Conservation (phyloP, 2,113 vertebrate species). For the human region GRCh38 chr15:97738001-97738500, state of each 20-base stretch:
- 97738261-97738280: too few relatives aligned
- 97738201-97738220: background rate
- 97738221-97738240: background rate
- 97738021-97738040: slow-evolving; percentile 28
- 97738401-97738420: rapidly evolving
- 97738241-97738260: background rate
- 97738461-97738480: background rate
- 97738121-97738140: slow-evolving; percentile 58
- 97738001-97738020: background rate
- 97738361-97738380: background rate
- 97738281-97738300: background rate
- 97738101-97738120: slow-evolving; percentile 60
- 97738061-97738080: slow-evolving; percentile 29
- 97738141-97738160: slow-evolving; percentile 50
- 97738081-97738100: background rate
- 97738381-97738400: background rate
- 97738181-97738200: background rate
- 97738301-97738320: background rate
- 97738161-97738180: slow-evolving; percentile 32
- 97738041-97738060: background rate
- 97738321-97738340: background rate
- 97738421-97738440: rapidly evolving
- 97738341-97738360: background rate
- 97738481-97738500: background rate
- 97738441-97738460: background rate